Evolutionary conservation across 2,888 invertebrate genomes (phyloP).

Genomic region (Rhogogaster chlorosoma): DNA sequence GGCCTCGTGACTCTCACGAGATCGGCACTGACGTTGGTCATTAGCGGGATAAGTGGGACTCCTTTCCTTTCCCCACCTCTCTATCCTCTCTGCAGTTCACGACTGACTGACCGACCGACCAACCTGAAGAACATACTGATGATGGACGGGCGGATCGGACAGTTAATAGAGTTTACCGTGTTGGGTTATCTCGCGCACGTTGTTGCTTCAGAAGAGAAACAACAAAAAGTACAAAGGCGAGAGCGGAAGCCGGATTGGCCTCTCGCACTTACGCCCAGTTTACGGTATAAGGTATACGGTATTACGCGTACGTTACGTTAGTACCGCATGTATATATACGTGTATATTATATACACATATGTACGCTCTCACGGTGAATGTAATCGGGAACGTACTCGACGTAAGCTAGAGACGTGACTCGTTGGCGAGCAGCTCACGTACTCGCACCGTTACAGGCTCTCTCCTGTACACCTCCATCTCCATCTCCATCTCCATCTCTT

Average conservation of each 20-base stretch:
- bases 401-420: constrained; percentile 47
- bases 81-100: neutral
- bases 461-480: neutral
- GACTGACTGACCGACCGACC: constrained; percentile 32
- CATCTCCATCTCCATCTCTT: neutral
- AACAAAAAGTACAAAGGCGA: constrained; percentile 6
- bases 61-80: constrained; percentile 32
- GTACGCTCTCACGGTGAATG: constrained; percentile 25
- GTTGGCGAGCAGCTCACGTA: constrained; percentile 53
- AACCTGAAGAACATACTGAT: constrained; percentile 26
- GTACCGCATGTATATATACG: neutral
- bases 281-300: constrained; percentile 40
- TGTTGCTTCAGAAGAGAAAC: constrained; percentile 10
- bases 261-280: constrained; percentile 27
- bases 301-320: constrained; percentile 46
- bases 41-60: constrained; percentile 42
- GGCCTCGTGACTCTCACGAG: constrained; percentile 3
- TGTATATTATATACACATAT: neutral
- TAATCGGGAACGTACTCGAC: constrained; percentile 44
- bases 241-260: constrained; percentile 20
- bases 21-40: constrained; percentile 23
- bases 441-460: constrained; percentile 63
- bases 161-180: neutral
- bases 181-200: constrained; percentile 54
- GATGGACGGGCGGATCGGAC: neutral